Evolutionary conservation across 2,888 invertebrate species (phyloP).

Genomic region (Phlogophora meticulosa): DNA sequence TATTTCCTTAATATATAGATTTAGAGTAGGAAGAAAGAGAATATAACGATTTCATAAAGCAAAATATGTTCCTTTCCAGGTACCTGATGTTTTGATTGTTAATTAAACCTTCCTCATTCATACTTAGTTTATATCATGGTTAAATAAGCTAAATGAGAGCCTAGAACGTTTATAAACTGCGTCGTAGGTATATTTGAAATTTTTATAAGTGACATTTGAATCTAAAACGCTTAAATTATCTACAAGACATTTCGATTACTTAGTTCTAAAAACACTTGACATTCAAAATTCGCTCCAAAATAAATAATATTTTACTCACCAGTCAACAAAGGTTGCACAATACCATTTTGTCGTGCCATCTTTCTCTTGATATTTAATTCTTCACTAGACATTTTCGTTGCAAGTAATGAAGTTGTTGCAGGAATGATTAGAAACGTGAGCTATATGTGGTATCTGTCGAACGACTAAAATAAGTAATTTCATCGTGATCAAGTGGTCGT

Average conservation of each 20-base stretch:
- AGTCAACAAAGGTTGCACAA: slow-evolving; percentile 97
- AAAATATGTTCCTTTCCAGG: no score
- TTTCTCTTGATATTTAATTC: slow-evolving; percentile 77
- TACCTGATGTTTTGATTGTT: no score
- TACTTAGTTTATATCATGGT: not conserved
- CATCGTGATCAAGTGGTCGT: slow-evolving; percentile 82
- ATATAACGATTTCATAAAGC: no score
- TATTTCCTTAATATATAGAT: not conserved
- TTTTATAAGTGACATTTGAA: not conserved
- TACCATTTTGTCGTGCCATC: slow-evolving; percentile 94
- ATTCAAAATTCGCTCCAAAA: slow-evolving; percentile 79
- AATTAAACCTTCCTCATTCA: no score
- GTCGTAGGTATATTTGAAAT: slow-evolving; percentile 12
- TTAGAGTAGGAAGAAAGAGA: no score
- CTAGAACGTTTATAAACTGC: not conserved
- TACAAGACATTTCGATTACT: slow-evolving; percentile 18
- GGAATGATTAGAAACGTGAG: slow-evolving; percentile 75
- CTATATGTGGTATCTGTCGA: slow-evolving; percentile 78
- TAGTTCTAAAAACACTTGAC: slow-evolving; percentile 38
- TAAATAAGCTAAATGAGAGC: no score
- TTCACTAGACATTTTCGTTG: slow-evolving; percentile 84
- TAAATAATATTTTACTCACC: slow-evolving; percentile 90
- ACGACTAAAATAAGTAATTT: slow-evolving; percentile 87
- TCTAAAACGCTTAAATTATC: slow-evolving; percentile 11
- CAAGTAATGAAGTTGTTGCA: slow-evolving; percentile 62